Conservation (phyloP, 2,797 vertebrate genomes). For the Peromyscus melanophrys region DNA sequence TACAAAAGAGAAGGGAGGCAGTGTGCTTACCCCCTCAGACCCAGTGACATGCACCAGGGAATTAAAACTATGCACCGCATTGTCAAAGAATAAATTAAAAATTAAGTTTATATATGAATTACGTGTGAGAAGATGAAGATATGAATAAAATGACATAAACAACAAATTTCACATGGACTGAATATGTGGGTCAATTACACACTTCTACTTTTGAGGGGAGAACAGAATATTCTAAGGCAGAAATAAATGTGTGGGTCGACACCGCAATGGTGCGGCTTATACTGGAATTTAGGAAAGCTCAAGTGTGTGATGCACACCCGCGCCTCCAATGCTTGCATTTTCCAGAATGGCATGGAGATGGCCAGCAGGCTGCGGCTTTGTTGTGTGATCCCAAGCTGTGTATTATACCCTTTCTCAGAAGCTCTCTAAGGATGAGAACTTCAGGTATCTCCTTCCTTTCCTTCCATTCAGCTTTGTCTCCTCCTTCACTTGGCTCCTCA, state of each 20-base stretch:
- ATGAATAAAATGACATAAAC: not conserved
- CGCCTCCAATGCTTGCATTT: not conserved
- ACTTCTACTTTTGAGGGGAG: not conserved
- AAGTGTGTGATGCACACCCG: not conserved
- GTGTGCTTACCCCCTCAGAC: conserved; percentile 17
- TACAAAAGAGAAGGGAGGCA: not conserved
- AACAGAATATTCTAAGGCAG: not conserved
- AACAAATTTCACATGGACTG: conserved; percentile 49
- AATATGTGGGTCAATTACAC: not conserved
- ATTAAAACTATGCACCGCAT: not conserved
- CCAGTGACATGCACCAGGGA: not conserved
- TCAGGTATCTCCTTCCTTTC: conserved; percentile 1
- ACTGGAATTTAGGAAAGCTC: conserved; percentile 37
- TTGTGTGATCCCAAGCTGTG: not conserved
- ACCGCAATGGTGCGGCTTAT: not conserved
- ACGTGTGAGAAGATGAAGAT: not conserved
- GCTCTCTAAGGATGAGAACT: not conserved
- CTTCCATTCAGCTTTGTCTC: not conserved
- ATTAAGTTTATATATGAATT: not conserved
- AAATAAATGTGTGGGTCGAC: not conserved
- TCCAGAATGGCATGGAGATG: conserved; percentile 21
- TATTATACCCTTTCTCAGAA: not conserved
- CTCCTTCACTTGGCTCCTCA: conserved; percentile 70
- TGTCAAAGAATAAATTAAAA: not conserved
- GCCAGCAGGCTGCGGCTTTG: not conserved